Conservation (phyloP, 2,888 invertebrate genomes). For the Drepanosiphum platanoidis region DNA sequence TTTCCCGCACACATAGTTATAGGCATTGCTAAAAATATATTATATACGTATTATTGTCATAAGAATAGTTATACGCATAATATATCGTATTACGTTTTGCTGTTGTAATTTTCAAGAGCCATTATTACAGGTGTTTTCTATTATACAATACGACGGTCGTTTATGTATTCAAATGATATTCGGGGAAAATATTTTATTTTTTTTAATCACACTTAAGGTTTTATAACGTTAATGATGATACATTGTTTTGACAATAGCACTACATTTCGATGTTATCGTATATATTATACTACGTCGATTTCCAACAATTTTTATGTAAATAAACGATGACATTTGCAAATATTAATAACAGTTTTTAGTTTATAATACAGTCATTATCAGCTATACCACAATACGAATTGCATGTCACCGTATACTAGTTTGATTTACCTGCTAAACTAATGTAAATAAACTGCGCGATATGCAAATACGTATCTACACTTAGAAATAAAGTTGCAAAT, state of each 20-base stretch:
- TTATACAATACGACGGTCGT: neutral
- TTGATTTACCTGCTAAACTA: too few species aligned
- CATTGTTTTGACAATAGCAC: neutral
- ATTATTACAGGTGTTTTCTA: neutral
- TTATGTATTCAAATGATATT: neutral
- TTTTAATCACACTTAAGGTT: neutral
- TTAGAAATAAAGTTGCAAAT: neutral
- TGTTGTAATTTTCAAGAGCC: neutral
- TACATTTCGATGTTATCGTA: neutral
- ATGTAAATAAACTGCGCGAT: neutral
- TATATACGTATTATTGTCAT: neutral
- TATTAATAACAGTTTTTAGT: neutral
- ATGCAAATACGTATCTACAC: neutral
- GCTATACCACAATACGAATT: too few species aligned
- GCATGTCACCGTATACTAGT: too few species aligned
- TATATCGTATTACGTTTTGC: too few species aligned
- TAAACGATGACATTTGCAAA: neutral
- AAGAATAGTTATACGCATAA: neutral
- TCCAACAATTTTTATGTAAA: slow-evolving; percentile 14
- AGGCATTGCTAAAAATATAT: neutral
- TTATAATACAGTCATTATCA: neutral
- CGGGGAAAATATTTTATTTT: neutral
- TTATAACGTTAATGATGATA: too few species aligned
- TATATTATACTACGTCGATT: neutral
- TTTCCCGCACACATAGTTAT: neutral